phyloP scores from a whole-genome alignment of 2,113 vertebrate species.

The Trematocara stigmaticum region DNA sequence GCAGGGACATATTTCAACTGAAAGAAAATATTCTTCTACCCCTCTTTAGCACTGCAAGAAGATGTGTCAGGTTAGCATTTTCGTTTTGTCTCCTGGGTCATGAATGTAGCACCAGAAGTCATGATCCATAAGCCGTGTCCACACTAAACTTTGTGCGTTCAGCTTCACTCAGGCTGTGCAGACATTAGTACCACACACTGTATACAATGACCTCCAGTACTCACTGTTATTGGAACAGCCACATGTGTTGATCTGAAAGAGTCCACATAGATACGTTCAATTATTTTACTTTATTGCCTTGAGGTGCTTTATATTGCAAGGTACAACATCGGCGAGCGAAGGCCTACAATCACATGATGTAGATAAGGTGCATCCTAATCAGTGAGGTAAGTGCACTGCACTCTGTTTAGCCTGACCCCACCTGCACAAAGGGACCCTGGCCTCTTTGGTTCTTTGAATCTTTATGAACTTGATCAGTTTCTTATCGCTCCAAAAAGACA shows the following conservation, averaged over 20 bases:
- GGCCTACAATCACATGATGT: background rate
- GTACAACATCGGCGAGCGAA: background rate
- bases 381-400: background rate
- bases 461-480: background rate
- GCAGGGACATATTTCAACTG: background rate
- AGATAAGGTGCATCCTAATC: background rate
- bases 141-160: background rate
- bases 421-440: background rate
- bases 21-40: background rate
- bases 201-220: background rate
- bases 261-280: background rate
- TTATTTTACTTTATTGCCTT: background rate
- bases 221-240: background rate
- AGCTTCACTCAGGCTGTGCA: background rate
- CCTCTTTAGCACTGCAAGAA: background rate
- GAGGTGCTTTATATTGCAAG: background rate
- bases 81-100: background rate
- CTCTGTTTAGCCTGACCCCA: background rate
- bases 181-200: background rate
- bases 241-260: background rate
- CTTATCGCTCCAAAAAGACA: background rate
- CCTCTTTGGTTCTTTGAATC: background rate
- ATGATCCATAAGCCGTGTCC: background rate
- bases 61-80: background rate
- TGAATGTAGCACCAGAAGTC: slow-evolving; percentile 4